Conservation (phyloP, 1,140 invertebrate species). For the Centruroides vittatus region DNA sequence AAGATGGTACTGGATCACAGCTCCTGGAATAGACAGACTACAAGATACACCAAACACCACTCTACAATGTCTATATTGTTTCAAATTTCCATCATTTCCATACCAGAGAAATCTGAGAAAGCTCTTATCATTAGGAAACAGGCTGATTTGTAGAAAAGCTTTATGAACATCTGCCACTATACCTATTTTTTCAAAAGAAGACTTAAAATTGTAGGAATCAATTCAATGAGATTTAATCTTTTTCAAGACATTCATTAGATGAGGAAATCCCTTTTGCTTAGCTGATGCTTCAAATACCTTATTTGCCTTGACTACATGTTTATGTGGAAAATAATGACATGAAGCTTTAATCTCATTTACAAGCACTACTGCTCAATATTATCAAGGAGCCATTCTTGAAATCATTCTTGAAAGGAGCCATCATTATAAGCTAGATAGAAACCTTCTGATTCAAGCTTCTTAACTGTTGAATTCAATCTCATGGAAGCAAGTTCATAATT, state of each 20-base stretch:
- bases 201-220: slow-evolving; percentile 21
- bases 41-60: no score
- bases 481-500: slow-evolving; percentile 17
- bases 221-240: slow-evolving; percentile 5
- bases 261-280: slow-evolving; percentile 1
- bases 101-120: no score
- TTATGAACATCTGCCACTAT: slow-evolving; percentile 11
- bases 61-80: no score
- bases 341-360: slow-evolving; percentile 10
- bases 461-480: slow-evolving; percentile 14
- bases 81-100: no score
- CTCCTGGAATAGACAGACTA: no score
- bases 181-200: slow-evolving; percentile 2
- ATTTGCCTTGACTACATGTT: slow-evolving; percentile 11
- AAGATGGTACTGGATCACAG: no score
- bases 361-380: slow-evolving; percentile 22
- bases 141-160: slow-evolving; percentile 12
- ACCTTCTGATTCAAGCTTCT: slow-evolving; percentile 17
- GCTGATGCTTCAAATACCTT: slow-evolving; percentile 6
- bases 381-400: slow-evolving; percentile 21
- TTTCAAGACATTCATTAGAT: slow-evolving; percentile 10
- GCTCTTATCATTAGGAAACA: neutral
- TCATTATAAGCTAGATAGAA: slow-evolving; percentile 22
- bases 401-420: no score
- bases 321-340: slow-evolving; percentile 25